Conservation (phyloP, 2,113 vertebrate genomes). For the Hyperoodon ampullatus region DNA sequence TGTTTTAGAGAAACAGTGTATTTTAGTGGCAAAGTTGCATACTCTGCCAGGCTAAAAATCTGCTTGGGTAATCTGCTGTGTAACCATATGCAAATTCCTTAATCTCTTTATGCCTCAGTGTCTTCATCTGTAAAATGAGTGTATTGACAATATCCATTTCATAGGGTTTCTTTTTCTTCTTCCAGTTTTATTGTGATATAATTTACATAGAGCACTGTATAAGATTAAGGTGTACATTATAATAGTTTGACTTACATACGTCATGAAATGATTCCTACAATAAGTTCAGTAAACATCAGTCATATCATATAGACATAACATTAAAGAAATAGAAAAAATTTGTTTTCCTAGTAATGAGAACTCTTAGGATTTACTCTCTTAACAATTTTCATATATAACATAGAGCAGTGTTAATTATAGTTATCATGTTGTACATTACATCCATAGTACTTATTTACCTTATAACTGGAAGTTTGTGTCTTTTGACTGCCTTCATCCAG, state of each 20-base stretch:
- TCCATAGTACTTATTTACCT: background rate
- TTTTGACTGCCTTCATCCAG: background rate
- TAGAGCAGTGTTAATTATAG: background rate
- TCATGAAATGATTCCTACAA: background rate
- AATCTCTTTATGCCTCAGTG: background rate
- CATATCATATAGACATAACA: background rate
- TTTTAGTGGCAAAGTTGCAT: background rate
- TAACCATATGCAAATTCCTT: background rate
- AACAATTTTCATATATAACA: background rate
- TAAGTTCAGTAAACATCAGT: background rate
- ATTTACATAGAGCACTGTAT: too few relatives aligned
- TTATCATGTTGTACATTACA: background rate
- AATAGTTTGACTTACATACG: background rate
- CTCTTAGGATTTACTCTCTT: background rate
- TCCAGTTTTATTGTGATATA: background rate
- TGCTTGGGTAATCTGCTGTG: background rate
- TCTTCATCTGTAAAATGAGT: background rate
- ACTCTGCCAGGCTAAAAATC: background rate
- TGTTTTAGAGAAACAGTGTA: slow-evolving; percentile 8
- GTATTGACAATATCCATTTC: background rate
- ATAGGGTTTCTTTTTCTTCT: background rate
- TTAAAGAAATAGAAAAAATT: background rate
- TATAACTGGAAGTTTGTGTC: background rate
- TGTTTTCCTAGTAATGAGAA: background rate
- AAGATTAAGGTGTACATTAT: too few relatives aligned